Conservation (phyloP, 92 coral and sea anemone species). For the Galaxea fascicularis region DNA sequence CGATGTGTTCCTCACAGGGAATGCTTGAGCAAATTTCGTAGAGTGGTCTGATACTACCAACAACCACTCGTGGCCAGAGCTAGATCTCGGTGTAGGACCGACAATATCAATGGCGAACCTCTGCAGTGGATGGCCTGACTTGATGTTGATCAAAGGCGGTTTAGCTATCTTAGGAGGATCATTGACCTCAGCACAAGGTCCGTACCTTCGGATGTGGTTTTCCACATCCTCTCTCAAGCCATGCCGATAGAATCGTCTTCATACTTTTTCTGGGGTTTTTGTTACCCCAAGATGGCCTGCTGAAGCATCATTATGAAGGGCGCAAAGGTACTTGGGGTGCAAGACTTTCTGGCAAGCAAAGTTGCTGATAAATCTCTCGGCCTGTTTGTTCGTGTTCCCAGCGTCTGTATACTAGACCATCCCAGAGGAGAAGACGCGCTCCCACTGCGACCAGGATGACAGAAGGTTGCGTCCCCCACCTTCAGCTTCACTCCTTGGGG, state of each 20-base stretch:
- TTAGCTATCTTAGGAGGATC: conserved; percentile 39
- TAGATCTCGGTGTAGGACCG: conserved; percentile 45
- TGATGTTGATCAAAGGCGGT: conserved; percentile 34
- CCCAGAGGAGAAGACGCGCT: conserved; percentile 27
- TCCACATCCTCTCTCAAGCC: conserved; percentile 49
- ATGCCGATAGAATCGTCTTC: conserved; percentile 18
- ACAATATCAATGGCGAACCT: conserved; percentile 51
- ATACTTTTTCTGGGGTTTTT: conserved; percentile 31
- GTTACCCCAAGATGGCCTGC: conserved; percentile 69
- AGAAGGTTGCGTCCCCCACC: conserved; percentile 44
- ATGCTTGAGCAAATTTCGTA: no score
- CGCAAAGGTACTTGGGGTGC: conserved; percentile 37
- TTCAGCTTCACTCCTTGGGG: conserved; percentile 26
- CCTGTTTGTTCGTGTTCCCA: conserved; percentile 38
- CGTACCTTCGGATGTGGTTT: conserved; percentile 48
- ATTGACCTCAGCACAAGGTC: conserved; percentile 53
- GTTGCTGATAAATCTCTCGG: conserved; percentile 15
- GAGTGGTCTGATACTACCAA: conserved; percentile 21
- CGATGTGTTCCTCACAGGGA: no score
- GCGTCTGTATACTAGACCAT: conserved; percentile 45
- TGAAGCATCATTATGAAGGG: conserved; percentile 49
- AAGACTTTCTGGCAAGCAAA: conserved; percentile 50
- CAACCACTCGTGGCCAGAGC: conserved; percentile 42
- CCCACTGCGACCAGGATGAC: conserved; percentile 51
- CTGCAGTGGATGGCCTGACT: conserved; percentile 50